Evolutionary conservation across 1,140 invertebrate genomes (phyloP).

Genomic region (Holcopasites calliopsidis): DNA sequence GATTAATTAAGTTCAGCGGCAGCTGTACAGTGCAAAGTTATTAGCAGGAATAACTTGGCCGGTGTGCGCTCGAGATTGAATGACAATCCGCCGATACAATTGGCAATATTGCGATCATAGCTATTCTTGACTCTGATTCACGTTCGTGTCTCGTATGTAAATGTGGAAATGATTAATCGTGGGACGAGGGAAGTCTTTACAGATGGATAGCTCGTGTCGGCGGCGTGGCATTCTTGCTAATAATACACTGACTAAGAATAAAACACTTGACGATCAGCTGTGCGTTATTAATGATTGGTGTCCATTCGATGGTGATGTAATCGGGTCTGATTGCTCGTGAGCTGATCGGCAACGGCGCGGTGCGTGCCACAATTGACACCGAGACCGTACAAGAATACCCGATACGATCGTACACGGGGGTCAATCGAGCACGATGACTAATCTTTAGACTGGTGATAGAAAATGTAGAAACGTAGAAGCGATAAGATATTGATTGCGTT

Average conservation of each 20-base stretch:
- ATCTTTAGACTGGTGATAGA: conserved; percentile 63
- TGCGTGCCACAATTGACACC: conserved; percentile 76
- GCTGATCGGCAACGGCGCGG: conserved; percentile 67
- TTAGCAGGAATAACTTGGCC: conserved; percentile 55
- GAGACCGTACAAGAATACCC: conserved; percentile 67
- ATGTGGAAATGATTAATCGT: conserved; percentile 11
- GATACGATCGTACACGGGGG: conserved; percentile 64
- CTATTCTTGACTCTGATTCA: conserved; percentile 64
- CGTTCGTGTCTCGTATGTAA: too few species aligned
- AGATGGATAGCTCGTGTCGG: too few species aligned
- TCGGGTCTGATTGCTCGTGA: conserved; percentile 61
- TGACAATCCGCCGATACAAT: conserved; percentile 62
- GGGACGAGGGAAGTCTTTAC: too few species aligned
- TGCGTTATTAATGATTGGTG: conserved; percentile 54
- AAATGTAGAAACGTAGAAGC: conserved; percentile 36
- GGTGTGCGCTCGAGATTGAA: conserved; percentile 32
- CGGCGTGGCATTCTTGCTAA: conserved; percentile 40
- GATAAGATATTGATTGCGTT: conserved; percentile 80
- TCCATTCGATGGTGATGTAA: conserved; percentile 71
- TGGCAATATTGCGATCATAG: conserved; percentile 54
- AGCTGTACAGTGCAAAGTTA: conserved; percentile 50
- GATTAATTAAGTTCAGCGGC: conserved; percentile 40
- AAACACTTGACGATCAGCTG: conserved; percentile 49
- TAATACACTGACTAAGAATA: conserved; percentile 61
- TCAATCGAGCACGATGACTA: conserved; percentile 73